These are phyloP conservation scores for Drosophila nebulosa DNA, from an alignment of 1,140 invertebrate genomes.

Conservation along the genomic window DNA sequence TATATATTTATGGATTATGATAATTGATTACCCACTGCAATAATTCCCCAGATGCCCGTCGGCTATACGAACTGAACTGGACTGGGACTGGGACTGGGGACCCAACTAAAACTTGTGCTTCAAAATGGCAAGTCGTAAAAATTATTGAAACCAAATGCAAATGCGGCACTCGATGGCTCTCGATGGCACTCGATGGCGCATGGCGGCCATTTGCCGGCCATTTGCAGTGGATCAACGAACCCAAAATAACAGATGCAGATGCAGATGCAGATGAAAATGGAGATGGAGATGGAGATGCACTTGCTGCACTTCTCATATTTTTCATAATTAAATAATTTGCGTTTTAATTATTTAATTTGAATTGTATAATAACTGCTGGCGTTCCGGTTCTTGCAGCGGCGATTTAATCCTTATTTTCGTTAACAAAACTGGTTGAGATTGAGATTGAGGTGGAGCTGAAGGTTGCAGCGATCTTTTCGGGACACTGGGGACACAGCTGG, in stretches of 20 bases:
- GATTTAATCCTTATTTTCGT: neutral
- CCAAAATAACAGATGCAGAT: slow-evolving; percentile 29
- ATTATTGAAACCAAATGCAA: slow-evolving; percentile 55
- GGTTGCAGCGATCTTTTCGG: neutral
- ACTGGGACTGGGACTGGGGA: too few relatives aligned
- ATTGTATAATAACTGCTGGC: neutral
- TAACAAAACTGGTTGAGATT: slow-evolving; percentile 16
- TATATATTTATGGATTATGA: neutral
- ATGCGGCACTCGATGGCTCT: slow-evolving; percentile 29
- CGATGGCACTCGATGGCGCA: slow-evolving; percentile 1
- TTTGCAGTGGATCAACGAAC: slow-evolving; percentile 56
- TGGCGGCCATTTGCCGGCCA: slow-evolving; percentile 38
- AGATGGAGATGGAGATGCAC: neutral
- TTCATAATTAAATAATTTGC: slow-evolving; percentile 24
- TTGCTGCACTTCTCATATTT: neutral
- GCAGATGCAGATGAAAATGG: slow-evolving; percentile 31
- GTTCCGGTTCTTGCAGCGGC: neutral
- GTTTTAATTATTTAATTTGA: slow-evolving; percentile 53
- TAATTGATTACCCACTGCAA: slow-evolving; percentile 46
- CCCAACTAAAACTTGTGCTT: slow-evolving; percentile 4
- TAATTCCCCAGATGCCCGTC: slow-evolving; percentile 27
- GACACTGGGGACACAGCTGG: slow-evolving; percentile 37
- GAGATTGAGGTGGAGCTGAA: too few relatives aligned
- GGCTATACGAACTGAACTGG: neutral
- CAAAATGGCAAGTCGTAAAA: slow-evolving; percentile 45